Percentiles rank a stretch among this genome's conserved stretches.
Evolutionary conservation across 2,888 invertebrate genomes (phyloP).

Genomic region (Troides helena): DNA sequence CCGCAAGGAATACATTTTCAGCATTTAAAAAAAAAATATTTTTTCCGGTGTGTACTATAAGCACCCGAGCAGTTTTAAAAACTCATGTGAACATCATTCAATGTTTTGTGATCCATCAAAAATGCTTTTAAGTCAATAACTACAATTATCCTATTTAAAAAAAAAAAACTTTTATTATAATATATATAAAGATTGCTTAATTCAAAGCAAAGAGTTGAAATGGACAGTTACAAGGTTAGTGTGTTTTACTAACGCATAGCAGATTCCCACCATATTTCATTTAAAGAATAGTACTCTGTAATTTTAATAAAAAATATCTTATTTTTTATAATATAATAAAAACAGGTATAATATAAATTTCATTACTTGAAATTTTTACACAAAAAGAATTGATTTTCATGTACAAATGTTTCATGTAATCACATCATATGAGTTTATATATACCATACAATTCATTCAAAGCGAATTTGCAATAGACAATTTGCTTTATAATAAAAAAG

Average conservation of each 20-base stretch:
- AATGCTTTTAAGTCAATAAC: not conserved
- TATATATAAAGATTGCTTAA: too few relatives aligned
- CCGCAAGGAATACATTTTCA: constrained; percentile 9
- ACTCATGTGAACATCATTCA: constrained; percentile 21
- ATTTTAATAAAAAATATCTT: too few relatives aligned
- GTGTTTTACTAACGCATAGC: too few relatives aligned
- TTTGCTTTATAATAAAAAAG: not conserved
- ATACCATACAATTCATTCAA: not conserved
- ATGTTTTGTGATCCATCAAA: constrained; percentile 16
- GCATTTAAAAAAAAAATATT: constrained; percentile 5
- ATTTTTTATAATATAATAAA: too few relatives aligned
- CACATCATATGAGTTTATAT: too few relatives aligned
- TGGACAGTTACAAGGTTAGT: too few relatives aligned
- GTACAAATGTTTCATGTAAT: not conserved
- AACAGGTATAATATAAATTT: not conserved
- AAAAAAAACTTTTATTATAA: too few relatives aligned
- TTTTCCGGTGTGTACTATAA: constrained; percentile 18
- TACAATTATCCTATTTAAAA: too few relatives aligned
- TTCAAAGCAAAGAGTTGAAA: too few relatives aligned
- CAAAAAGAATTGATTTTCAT: not conserved
- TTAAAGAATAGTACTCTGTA: too few relatives aligned
- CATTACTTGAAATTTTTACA: not conserved
- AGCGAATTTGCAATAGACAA: not conserved
- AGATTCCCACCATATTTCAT: too few relatives aligned
- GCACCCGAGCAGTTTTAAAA: constrained; percentile 27